Evolutionary conservation across 2,888 invertebrate species (phyloP), one percentile per base, ranked within the genome.

Genomic region (Aleiodes leptofemur): DNA sequence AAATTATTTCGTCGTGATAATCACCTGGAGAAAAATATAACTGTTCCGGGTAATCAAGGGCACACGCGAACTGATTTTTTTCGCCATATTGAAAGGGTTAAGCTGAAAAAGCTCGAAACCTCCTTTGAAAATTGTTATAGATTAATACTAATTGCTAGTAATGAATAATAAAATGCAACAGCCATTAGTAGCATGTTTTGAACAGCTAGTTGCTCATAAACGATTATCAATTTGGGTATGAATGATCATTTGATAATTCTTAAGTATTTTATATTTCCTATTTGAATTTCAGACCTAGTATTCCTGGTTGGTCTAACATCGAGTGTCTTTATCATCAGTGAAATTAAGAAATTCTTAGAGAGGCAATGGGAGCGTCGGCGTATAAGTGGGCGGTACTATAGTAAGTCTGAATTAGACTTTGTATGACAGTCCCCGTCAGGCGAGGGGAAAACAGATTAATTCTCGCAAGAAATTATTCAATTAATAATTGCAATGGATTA

Each of bases 311-410:
- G 94, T 81, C 92, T 99, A 76, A 97, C 99, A 29, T 99, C 99
- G n/a, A 96, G 97, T 81, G 99, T 99, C 70, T 98, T 98, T 91
- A 91, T 97, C 74, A 95, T 98, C 75, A 96, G 97, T 78, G 99
- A 99, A 91, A 89, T 96, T 43, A 97, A 97, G 90, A 99, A 99
- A 88, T 91, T 95, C 80, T 90, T 96, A 80, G 97, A 97, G 89
- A 92, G 96, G 9, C 91, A 93, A 8, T 88, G 95, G 85, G 94
- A 95, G 88, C 93, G 93, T 87, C 87, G 90, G 77, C 86, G 86
- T 75, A 82, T 82, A 80, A 83, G 82, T 79, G 83, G 83, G 73
- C 83, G 86, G 81, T 83, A 83, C 82, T 87, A 87, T 74, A 84
- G 84, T 76, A 88, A 88, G 84, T 86, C 88, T 48, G 90, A 92